Evolutionary conservation across 1,140 invertebrate genomes (phyloP).

Genomic region (Drosophila mojavensis): DNA sequence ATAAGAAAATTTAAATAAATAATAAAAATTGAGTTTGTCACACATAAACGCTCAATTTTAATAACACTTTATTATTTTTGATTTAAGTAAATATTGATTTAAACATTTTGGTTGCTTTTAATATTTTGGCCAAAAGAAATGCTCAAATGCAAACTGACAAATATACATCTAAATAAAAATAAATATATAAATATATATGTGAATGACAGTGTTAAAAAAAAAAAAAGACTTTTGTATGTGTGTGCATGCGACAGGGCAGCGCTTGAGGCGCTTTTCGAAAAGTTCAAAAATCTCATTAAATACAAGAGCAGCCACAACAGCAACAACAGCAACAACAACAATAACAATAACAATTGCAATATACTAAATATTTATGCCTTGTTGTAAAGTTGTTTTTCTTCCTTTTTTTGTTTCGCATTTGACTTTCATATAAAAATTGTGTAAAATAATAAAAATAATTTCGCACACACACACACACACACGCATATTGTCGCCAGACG

Average conservation of each 20-base stretch:
- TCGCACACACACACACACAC: slow-evolving; percentile 36
- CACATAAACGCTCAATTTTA: no score
- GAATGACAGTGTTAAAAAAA: no score
- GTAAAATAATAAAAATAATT: slow-evolving; percentile 81
- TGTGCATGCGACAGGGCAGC: slow-evolving; percentile 21
- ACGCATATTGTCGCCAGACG: slow-evolving; percentile 61
- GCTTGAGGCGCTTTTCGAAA: slow-evolving; percentile 70
- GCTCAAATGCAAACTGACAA: no score
- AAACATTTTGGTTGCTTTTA: no score
- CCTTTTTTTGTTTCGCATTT: slow-evolving; percentile 43
- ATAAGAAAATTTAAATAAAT: no score
- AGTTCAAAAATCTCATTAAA: slow-evolving; percentile 77
- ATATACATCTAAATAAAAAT: no score
- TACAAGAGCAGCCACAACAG: slow-evolving; percentile 52
- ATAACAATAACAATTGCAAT: slow-evolving; percentile 52
- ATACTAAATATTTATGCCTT: slow-evolving; percentile 75
- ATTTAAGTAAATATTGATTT: no score
- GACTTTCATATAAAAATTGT: slow-evolving; percentile 72
- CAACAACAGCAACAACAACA: slow-evolving; percentile 10
- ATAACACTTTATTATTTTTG: no score
- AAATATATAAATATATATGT: no score
- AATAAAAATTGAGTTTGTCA: no score
- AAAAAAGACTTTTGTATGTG: neutral
- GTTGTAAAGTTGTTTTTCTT: slow-evolving; percentile 41
- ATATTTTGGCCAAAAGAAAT: no score